These are phyloP conservation scores for Drosophila setosimentum DNA, from an alignment of 2,888 invertebrate genomes.

Conservation along the genomic window DNA sequence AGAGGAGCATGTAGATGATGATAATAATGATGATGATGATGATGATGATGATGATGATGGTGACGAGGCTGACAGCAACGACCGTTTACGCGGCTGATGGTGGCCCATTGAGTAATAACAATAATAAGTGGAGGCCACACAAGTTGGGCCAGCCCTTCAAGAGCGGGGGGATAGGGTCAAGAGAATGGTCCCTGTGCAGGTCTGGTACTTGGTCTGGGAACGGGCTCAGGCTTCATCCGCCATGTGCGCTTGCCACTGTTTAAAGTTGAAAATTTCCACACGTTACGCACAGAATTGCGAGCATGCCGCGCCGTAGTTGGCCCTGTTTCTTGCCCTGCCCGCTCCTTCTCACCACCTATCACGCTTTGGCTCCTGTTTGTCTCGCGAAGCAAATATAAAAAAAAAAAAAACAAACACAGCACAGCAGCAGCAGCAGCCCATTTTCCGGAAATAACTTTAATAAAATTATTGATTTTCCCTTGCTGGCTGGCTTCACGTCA, in stretches of 20 bases:
- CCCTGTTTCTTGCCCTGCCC: background rate
- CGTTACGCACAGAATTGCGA: slow-evolving; percentile 31
- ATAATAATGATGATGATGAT: slow-evolving; percentile 59
- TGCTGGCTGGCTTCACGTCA: slow-evolving; percentile 26
- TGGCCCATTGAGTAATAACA: slow-evolving; percentile 75
- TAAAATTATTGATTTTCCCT: slow-evolving; percentile 74
- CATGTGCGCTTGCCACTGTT: slow-evolving; percentile 17
- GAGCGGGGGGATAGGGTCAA: slow-evolving; percentile 10
- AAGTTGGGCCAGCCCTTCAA: slow-evolving; percentile 2
- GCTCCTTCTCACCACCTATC: background rate
- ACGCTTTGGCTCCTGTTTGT: slow-evolving; percentile 11
- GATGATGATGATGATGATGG: slow-evolving; percentile 33
- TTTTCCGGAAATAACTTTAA: slow-evolving; percentile 62
- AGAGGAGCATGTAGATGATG: slow-evolving; percentile 26
- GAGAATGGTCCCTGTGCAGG: background rate
- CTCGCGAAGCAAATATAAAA: slow-evolving; percentile 30
- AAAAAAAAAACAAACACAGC: slow-evolving; percentile 23
- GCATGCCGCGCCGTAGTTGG: slow-evolving; percentile 11
- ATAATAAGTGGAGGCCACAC: slow-evolving; percentile 49
- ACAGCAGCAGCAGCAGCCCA: slow-evolving; percentile 34
- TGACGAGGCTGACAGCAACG: slow-evolving; percentile 70
- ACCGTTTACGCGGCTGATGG: slow-evolving; percentile 76
- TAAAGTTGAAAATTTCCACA: slow-evolving; percentile 57
- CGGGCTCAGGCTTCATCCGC: slow-evolving; percentile 10
- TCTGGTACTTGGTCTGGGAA: background rate